Conservation (phyloP, 2,113 vertebrate genomes). For the Gymnogyps californianus region DNA sequence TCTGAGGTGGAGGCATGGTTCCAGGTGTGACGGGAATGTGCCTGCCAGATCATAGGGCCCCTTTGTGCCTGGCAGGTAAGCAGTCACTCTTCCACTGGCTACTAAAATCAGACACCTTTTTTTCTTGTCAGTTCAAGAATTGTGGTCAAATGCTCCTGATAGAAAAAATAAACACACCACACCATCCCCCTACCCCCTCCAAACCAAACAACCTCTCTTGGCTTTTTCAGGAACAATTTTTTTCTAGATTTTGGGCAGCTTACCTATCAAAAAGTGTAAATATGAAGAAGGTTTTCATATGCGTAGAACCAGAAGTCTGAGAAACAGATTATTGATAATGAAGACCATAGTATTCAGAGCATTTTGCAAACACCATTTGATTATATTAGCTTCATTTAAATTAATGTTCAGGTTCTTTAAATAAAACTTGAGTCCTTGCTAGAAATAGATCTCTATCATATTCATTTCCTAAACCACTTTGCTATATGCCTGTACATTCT, state of each 20-base stretch:
- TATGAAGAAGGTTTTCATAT: not conserved
- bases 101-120: not conserved
- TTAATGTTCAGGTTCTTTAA: not conserved
- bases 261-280: not conserved
- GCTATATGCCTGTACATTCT: not conserved
- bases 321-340: not conserved
- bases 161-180: not conserved
- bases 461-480: not conserved
- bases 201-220: not conserved
- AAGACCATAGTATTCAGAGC: not conserved
- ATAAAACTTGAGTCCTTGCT: not conserved
- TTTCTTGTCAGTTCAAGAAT: not conserved
- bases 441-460: not conserved
- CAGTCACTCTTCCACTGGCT: not conserved
- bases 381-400: not conserved
- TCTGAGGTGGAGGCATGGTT: not conserved
- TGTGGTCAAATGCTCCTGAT: not conserved
- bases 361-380: not conserved
- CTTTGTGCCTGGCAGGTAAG: not conserved
- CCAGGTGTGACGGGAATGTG: not conserved
- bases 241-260: not conserved
- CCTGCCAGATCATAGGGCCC: not conserved
- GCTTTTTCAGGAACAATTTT: not conserved
- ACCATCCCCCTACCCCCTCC: accelerated
- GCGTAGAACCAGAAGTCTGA: accelerated